Conservation (phyloP, 2,888 invertebrate genomes). For the Carterocephalus palaemon region DNA sequence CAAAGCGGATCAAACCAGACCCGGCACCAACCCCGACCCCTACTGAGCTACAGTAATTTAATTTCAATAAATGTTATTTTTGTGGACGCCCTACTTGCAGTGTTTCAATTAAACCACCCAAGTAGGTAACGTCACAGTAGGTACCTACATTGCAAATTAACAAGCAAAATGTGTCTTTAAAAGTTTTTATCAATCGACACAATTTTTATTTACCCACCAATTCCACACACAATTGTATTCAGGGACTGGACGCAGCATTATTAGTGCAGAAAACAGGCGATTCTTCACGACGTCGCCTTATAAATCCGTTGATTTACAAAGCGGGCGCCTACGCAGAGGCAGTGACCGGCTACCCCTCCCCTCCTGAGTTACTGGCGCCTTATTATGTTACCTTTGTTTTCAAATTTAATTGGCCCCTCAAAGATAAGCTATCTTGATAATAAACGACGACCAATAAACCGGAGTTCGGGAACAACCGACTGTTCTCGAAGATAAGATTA, state of each 20-base stretch:
- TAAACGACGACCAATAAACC: slow-evolving; percentile 77
- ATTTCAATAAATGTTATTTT: too few relatives aligned
- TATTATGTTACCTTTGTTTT: slow-evolving; percentile 79
- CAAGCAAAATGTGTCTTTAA: too few relatives aligned
- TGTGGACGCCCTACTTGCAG: too few relatives aligned
- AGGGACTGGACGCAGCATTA: slow-evolving; percentile 8
- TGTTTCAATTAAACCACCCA: too few relatives aligned
- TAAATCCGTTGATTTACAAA: slow-evolving; percentile 66
- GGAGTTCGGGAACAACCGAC: slow-evolving; percentile 66
- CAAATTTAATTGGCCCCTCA: slow-evolving; percentile 78
- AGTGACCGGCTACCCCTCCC: slow-evolving; percentile 46
- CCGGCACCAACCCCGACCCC: too few relatives aligned
- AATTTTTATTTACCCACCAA: slow-evolving; percentile 8
- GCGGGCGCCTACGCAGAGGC: slow-evolving; percentile 70
- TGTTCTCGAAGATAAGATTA: slow-evolving; percentile 69
- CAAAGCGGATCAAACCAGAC: too few relatives aligned
- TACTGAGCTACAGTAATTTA: too few relatives aligned
- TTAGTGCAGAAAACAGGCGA: slow-evolving; percentile 37
- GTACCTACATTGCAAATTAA: too few relatives aligned
- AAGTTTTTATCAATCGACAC: too few relatives aligned
- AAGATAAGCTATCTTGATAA: slow-evolving; percentile 78
- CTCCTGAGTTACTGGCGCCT: slow-evolving; percentile 64
- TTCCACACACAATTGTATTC: slow-evolving; percentile 5
- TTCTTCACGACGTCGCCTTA: slow-evolving; percentile 49
- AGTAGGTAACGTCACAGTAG: too few relatives aligned